Percentiles rank a stretch among this genome's conserved stretches.
Evolutionary conservation across 92 coral and sea anemone species (phyloP).

Genomic region (Isaurus tuberculatus): DNA sequence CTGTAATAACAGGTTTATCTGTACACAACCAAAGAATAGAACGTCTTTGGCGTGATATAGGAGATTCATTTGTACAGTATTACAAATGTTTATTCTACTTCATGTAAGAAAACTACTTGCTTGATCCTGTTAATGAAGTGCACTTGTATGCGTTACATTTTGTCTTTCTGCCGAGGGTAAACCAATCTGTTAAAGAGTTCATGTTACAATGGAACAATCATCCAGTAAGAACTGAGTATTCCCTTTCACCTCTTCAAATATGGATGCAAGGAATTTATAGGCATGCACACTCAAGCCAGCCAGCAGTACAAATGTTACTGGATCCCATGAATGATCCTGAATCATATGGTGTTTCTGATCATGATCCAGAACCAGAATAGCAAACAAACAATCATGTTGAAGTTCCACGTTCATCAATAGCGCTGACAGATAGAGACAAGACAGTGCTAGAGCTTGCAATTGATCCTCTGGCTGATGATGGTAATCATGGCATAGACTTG

Average conservation of each 20-base stretch:
- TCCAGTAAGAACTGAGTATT: constrained; percentile 56
- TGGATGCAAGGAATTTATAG: constrained; percentile 65
- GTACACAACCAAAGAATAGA: constrained; percentile 71
- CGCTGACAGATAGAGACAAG: constrained; percentile 60
- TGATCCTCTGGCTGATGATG: constrained; percentile 66
- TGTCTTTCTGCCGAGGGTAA: constrained; percentile 64
- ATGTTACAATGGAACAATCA: constrained; percentile 67
- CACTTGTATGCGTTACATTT: constrained; percentile 69
- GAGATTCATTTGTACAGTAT: constrained; percentile 41
- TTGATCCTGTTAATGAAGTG: constrained; percentile 69
- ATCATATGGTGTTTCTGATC: constrained; percentile 61
- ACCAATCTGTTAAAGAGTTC: constrained; percentile 55
- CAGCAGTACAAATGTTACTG: constrained; percentile 55
- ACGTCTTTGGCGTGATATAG: constrained; percentile 72
- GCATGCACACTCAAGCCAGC: constrained; percentile 57
- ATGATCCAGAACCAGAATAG: constrained; percentile 66
- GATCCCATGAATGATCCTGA: constrained; percentile 60
- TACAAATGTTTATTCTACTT: constrained; percentile 64
- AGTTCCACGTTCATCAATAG: constrained; percentile 70
- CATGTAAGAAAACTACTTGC: constrained; percentile 53
- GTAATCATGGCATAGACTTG: constrained; percentile 69
- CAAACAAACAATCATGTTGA: constrained; percentile 65
- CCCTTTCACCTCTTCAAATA: constrained; percentile 63
- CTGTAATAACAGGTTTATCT: constrained; percentile 49
- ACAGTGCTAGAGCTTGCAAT: constrained; percentile 55